Evolutionary conservation across 2,888 invertebrate genomes (phyloP), one percentile per base, ranked within the genome.

Genomic region (Drosophila nr. perissopoda): DNA sequence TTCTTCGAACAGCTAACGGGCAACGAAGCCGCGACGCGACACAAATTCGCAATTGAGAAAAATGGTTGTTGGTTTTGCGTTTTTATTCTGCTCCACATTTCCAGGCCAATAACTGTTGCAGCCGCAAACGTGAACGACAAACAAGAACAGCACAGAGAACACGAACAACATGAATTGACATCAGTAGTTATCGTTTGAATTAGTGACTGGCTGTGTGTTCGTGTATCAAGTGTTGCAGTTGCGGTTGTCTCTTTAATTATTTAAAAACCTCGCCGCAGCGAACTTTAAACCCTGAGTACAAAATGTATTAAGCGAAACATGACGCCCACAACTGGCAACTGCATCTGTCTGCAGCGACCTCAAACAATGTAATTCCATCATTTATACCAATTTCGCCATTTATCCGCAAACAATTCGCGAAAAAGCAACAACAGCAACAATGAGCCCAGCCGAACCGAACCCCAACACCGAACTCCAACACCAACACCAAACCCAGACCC

Each of bases 351-450:
- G 70, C 63, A 52, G 77, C 79, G 75, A 79, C 85, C 83, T 73
- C 90, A 89, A 87, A 87, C 87, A 87, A 82, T 90, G 87, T 90
- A 89, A 87, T 89, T 90, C 89, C 87, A 87, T 87, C 90, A 90
- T 89, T 87, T 90, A 87, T 82, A 87, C 85, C 87, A 90, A 88
- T 88, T 88, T 89, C 73, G 76, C 74, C 89, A 89, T 89, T 89
- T 89, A 87, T 87, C 85, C 87, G 89, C 90, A 89, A 84, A 84
- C 90, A 82, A 82, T 84, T 78, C 84, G 72, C 82, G 80, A 83
- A 83, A 87, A 80, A 64, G 33, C 57, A 71, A 54, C 69, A 67
- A 56, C 67, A 76, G 48, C 69, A 62, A 58, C 73, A 73, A 60
- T 29, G 27, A 27, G 21, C 27, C 34, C 45, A 60, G 40, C 59